Evolutionary conservation across 2,797 vertebrate genomes (phyloP).

Genomic region (Kryptolebias ocellatus): DNA sequence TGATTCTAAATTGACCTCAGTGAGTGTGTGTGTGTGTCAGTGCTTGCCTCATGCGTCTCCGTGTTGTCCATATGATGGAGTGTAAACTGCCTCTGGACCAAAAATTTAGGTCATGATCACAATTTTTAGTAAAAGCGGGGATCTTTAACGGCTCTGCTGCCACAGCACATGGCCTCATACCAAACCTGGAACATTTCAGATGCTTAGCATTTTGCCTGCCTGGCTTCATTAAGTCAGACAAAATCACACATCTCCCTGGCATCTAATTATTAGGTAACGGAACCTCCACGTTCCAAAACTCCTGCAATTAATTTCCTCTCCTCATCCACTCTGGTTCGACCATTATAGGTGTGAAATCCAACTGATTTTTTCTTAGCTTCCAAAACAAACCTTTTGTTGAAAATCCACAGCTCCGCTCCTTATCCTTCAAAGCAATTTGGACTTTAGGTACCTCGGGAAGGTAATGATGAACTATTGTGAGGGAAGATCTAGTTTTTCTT

Average conservation of each 20-base stretch:
- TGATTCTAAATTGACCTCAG: background rate
- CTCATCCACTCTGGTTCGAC: background rate
- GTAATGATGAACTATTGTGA: slow-evolving; percentile 69
- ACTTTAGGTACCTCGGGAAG: slow-evolving; percentile 44
- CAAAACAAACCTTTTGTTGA: background rate
- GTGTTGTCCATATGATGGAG: background rate
- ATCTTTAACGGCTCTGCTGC: background rate
- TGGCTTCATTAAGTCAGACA: background rate
- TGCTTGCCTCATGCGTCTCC: background rate
- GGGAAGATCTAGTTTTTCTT: slow-evolving; percentile 67
- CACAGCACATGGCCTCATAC: background rate
- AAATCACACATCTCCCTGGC: background rate
- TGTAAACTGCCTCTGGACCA: background rate
- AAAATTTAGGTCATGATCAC: background rate
- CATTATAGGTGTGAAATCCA: background rate
- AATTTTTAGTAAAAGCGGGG: background rate
- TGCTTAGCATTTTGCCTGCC: background rate
- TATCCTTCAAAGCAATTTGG: slow-evolving; percentile 39
- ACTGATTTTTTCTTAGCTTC: background rate
- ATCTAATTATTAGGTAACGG: background rate
- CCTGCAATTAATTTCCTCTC: background rate
- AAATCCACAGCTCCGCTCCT: slow-evolving; percentile 34
- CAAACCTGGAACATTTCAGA: slow-evolving; percentile 3
- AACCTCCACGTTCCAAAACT: background rate
- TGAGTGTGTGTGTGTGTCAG: background rate